A percentile compares a stretch with the other conserved stretches of the same genome.
These are phyloP conservation scores for Perithous albicinctus DNA, from an alignment of 2,888 invertebrate species.

Conservation along the genomic window DNA sequence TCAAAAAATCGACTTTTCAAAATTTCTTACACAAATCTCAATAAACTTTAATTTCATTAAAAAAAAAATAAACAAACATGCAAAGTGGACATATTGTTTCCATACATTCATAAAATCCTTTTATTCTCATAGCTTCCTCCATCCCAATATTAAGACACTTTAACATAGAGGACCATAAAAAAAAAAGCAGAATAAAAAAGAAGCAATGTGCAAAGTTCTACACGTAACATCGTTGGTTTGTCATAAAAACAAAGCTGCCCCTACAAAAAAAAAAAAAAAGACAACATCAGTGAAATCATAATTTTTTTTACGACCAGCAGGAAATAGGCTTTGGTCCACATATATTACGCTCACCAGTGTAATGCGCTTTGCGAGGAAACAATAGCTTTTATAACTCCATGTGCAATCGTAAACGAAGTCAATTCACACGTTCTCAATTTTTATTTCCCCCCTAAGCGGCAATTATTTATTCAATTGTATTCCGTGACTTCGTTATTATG, in stretches of 20 bases:
- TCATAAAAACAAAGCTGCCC: not conserved
- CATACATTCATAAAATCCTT: too few species aligned
- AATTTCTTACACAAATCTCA: too few species aligned
- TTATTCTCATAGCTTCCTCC: too few species aligned
- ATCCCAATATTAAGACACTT: too few species aligned
- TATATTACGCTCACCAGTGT: not conserved
- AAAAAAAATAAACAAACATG: too few species aligned
- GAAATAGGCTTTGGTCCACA: not conserved
- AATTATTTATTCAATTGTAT: conserved; percentile 1
- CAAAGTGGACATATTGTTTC: too few species aligned
- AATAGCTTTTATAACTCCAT: not conserved
- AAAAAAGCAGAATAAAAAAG: too few species aligned
- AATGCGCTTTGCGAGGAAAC: not conserved
- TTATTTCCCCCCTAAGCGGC: not conserved
- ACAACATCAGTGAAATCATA: not conserved
- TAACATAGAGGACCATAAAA: too few species aligned
- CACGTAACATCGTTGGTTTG: not conserved
- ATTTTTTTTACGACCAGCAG: not conserved
- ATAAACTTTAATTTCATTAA: too few species aligned
- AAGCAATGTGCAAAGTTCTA: too few species aligned
- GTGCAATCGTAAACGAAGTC: conserved; percentile 1
- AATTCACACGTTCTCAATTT: not conserved
- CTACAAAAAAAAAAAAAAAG: not conserved
- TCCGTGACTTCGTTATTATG: too few species aligned
- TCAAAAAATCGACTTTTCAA: too few species aligned